Conservation (phyloP, 2,113 vertebrate genomes). For the Turdus rufiventris region DNA sequence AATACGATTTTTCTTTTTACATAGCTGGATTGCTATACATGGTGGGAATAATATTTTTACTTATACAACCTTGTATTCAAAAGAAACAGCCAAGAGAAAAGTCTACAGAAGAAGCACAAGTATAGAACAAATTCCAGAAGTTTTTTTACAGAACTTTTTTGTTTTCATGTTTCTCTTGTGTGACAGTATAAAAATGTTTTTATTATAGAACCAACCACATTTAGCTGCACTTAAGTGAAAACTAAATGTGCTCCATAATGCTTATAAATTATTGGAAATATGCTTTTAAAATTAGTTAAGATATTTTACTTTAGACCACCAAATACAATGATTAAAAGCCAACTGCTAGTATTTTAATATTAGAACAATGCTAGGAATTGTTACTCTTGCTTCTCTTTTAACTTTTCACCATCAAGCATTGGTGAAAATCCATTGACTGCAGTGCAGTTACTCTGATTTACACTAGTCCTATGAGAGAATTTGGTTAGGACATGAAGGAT, state of each 20-base stretch:
- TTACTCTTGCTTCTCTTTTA: neutral
- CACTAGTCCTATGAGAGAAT: neutral
- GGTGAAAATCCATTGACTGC: slow-evolving; percentile 31
- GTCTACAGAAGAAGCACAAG: slow-evolving; percentile 32
- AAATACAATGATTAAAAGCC: neutral
- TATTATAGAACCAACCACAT: neutral
- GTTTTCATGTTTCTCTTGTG: neutral
- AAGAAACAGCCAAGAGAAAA: slow-evolving; percentile 64
- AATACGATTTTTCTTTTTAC: slow-evolving; percentile 82
- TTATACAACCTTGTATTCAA: slow-evolving; percentile 74
- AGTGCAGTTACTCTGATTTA: slow-evolving; percentile 35
- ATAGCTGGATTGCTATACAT: slow-evolving; percentile 78
- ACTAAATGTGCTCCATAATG: neutral
- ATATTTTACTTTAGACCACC: neutral
- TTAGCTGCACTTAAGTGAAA: neutral
- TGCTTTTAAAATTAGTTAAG: neutral
- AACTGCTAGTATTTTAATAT: neutral
- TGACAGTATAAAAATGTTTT: neutral
- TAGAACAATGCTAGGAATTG: neutral
- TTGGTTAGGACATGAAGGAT: neutral
- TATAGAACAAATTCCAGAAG: slow-evolving; percentile 17
- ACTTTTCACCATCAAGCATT: neutral
- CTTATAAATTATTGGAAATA: neutral
- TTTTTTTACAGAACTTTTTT: neutral
- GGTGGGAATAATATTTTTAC: slow-evolving; percentile 76